Percentiles rank a stretch among this genome's conserved stretches.
Evolutionary conservation across 2,797 vertebrate species (phyloP).

Genomic region (Toxotes lorentzi): DNA sequence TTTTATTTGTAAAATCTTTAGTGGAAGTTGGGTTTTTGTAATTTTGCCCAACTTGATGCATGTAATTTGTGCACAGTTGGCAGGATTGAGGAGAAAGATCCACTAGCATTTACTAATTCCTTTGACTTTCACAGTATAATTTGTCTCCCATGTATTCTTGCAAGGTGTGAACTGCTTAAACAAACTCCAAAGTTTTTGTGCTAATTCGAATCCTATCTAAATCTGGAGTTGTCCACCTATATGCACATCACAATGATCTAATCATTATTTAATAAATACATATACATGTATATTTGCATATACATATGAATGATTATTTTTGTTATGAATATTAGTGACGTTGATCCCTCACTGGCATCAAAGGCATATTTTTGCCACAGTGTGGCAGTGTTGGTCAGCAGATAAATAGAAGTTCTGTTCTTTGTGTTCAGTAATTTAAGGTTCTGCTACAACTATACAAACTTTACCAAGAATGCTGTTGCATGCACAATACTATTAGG

Average conservation of each 20-base stretch:
- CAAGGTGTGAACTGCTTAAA: background rate
- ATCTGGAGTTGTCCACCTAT: background rate
- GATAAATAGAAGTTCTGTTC: background rate
- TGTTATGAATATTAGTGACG: background rate
- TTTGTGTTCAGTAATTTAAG: constrained; percentile 10
- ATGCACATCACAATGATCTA: background rate
- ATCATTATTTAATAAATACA: background rate
- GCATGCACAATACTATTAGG: background rate
- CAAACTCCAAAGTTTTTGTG: background rate
- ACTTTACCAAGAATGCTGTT: background rate
- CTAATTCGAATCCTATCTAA: background rate
- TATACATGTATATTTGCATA: background rate
- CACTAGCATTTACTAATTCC: constrained; percentile 45
- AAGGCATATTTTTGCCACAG: constrained; percentile 68
- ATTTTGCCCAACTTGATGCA: constrained; percentile 9
- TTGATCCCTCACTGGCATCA: background rate
- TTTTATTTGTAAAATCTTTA: constrained; percentile 3
- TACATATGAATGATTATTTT: background rate
- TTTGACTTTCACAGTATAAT: background rate
- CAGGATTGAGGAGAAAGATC: constrained; percentile 76
- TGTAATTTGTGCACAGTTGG: constrained; percentile 47
- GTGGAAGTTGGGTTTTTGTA: background rate
- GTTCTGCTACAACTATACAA: background rate
- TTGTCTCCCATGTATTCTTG: background rate
- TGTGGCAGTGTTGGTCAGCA: constrained; percentile 72